Conservation (phyloP, 2,113 vertebrate genomes). For the Nymphicus hollandicus region DNA sequence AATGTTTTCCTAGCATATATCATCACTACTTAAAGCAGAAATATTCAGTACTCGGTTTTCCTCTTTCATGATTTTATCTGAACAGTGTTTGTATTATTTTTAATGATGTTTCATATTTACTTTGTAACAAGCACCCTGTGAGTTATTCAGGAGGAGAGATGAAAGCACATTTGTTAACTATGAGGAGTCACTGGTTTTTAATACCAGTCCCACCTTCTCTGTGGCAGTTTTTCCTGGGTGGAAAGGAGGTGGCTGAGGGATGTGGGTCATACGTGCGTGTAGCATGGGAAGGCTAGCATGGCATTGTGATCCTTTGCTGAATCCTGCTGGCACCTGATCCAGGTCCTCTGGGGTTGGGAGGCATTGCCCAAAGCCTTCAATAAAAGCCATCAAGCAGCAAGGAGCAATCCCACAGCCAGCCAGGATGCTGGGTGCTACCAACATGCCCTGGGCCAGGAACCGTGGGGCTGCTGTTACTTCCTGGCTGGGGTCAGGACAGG, state of each 20-base stretch:
- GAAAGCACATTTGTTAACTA: neutral
- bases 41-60: neutral
- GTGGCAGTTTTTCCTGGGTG: neutral
- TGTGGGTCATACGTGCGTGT: fast-evolving
- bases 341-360: neutral
- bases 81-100: neutral
- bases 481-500: neutral
- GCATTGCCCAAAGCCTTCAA: neutral
- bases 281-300: neutral
- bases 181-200: neutral
- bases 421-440: neutral
- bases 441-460: neutral
- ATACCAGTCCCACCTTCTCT: neutral
- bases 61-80: neutral
- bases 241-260: neutral
- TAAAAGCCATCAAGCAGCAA: neutral
- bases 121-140: neutral
- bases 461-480: neutral
- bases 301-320: neutral
- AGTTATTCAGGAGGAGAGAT: neutral
- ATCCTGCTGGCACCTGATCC: neutral
- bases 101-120: neutral
- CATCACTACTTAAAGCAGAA: neutral
- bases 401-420: neutral
- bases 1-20: neutral